A percentile compares a stretch with the other conserved stretches of the same genome.
Evolutionary conservation across 1,140 invertebrate species (phyloP).

Genomic region (Cydia splendana): DNA sequence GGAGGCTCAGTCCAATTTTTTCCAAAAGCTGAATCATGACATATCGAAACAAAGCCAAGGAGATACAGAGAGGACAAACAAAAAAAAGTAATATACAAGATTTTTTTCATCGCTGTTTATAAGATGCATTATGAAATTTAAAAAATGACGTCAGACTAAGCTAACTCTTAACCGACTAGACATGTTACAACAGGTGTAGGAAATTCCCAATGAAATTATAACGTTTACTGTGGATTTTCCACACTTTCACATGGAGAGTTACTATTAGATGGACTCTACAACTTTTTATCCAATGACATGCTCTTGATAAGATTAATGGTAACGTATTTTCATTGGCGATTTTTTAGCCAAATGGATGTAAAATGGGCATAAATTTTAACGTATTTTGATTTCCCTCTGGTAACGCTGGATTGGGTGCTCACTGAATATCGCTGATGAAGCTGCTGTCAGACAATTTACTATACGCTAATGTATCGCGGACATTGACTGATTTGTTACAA

Average conservation of each 20-base stretch:
- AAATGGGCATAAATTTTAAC: neutral
- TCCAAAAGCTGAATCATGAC: neutral
- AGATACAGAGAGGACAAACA: neutral
- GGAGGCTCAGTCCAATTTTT: neutral
- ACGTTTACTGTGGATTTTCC: no score
- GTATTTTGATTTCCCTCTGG: neutral
- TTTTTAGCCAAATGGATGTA: no score
- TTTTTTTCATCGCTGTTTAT: neutral
- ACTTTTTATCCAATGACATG: no score
- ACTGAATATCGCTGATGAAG: neutral
- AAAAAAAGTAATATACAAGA: neutral
- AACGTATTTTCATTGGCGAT: neutral
- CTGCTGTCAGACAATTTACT: neutral
- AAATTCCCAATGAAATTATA: no score
- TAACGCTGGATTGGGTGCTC: neutral
- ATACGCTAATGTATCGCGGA: neutral
- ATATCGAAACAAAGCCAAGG: neutral
- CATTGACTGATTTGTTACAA: conserved; percentile 7
- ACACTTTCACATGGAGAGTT: no score
- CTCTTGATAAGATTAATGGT: no score
- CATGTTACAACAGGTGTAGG: no score
- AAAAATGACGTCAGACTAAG: no score
- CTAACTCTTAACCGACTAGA: no score
- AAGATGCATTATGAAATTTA: neutral
- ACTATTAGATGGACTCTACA: no score